Percentiles rank a stretch among this genome's conserved stretches.
phyloP scores from a whole-genome alignment of 2,113 vertebrate species.

The Oryctolagus cuniculus region DNA sequence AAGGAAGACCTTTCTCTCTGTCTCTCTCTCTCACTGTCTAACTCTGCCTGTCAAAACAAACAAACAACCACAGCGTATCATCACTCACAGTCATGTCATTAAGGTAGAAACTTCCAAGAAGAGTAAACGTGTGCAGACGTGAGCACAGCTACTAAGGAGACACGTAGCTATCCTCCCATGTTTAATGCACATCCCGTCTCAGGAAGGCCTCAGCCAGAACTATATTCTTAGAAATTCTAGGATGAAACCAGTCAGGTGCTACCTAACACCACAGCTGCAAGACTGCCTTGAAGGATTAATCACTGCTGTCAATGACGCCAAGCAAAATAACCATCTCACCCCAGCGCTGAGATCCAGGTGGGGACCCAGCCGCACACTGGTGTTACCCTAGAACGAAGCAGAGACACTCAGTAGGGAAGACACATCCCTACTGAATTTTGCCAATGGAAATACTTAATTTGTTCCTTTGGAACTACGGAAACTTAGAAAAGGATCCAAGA shows the following conservation, averaged over 20 bases:
- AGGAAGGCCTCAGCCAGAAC: neutral
- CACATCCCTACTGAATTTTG: neutral
- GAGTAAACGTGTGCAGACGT: neutral
- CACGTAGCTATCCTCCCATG: neutral
- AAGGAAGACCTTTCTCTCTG: no score
- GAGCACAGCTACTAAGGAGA: neutral
- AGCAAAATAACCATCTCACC: neutral
- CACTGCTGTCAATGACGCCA: neutral
- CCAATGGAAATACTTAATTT: neutral
- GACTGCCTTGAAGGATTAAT: neutral
- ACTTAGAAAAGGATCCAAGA: constrained; percentile 16
- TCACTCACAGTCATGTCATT: neutral
- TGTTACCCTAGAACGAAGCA: neutral
- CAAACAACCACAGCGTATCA: neutral
- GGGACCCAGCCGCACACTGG: neutral
- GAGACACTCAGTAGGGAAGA: neutral
- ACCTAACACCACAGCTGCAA: neutral
- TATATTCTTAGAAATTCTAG: neutral
- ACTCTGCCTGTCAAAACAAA: no score
- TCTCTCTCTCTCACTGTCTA: no score
- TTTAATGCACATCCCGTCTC: neutral
- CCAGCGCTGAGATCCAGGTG: neutral
- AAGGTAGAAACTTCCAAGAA: neutral
- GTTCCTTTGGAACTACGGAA: neutral
- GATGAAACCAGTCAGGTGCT: neutral